A percentile compares a stretch with the other conserved stretches of the same genome.
Evolutionary conservation across 2,888 invertebrate species (phyloP).

Genomic region (Stenodema calcarata): DNA sequence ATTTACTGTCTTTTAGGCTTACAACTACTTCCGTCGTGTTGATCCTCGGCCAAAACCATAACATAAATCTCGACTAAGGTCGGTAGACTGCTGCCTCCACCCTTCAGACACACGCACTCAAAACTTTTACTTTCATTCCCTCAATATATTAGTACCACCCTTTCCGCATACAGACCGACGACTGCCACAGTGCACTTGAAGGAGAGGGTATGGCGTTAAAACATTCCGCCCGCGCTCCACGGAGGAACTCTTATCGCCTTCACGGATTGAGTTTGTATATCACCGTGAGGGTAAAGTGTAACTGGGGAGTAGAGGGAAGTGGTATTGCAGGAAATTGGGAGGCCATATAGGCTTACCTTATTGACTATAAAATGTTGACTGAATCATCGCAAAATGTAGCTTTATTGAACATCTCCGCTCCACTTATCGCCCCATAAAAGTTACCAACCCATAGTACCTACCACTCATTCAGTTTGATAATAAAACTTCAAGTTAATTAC

Average conservation of each 20-base stretch:
- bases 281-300: background rate
- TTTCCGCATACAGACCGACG: background rate
- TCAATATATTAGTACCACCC: constrained; percentile 15
- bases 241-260: background rate
- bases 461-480: background rate
- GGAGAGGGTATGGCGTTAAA: background rate
- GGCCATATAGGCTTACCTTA: background rate
- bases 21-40: constrained; percentile 49
- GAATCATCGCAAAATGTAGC: background rate
- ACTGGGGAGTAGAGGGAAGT: background rate
- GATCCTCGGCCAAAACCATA: constrained; percentile 49
- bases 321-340: background rate
- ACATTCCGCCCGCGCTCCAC: background rate
- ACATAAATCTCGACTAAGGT: constrained; percentile 50
- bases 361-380: background rate
- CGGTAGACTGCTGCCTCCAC: constrained; percentile 20
- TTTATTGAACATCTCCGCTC: background rate
- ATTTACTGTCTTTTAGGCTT: constrained; percentile 46
- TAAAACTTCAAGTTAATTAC: too few species aligned
- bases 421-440: background rate
- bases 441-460: too few species aligned
- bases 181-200: background rate
- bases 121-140: constrained; percentile 5
- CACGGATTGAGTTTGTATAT: background rate
- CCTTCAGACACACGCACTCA: constrained; percentile 28